phyloP scores from a whole-genome alignment of 2,113 vertebrate genomes.

The Phoxinus phoxinus region DNA sequence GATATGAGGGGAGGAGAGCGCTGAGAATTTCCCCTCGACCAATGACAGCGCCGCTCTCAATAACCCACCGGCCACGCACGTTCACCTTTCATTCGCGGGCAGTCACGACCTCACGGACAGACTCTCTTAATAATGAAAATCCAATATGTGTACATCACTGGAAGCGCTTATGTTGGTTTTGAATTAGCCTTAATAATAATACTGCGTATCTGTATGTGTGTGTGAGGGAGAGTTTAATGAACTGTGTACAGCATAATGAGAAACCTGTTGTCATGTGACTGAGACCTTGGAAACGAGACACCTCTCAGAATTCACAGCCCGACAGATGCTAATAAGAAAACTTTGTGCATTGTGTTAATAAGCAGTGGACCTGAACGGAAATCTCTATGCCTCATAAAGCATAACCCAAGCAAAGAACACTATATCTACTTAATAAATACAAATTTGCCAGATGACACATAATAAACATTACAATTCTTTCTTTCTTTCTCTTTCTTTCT shows the following conservation, averaged over 20 bases:
- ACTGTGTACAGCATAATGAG: slow-evolving; percentile 40
- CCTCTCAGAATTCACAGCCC: slow-evolving; percentile 44
- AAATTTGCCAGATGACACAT: slow-evolving; percentile 62
- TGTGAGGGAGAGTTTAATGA: slow-evolving; percentile 34
- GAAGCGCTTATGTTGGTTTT: background rate
- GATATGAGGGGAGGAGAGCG: slow-evolving; percentile 4
- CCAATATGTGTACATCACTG: slow-evolving; percentile 27
- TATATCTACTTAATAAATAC: slow-evolving; percentile 64
- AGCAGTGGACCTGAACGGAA: slow-evolving; percentile 61
- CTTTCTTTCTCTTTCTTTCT: background rate
- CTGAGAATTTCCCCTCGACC: background rate
- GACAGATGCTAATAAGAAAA: slow-evolving; percentile 63
- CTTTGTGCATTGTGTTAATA: slow-evolving; percentile 57
- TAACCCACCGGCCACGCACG: slow-evolving; percentile 1
- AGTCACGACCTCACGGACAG: background rate
- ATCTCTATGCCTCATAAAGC: slow-evolving; percentile 63
- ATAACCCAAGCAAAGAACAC: slow-evolving; percentile 56
- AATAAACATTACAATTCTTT: slow-evolving; percentile 39
- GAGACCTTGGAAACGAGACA: slow-evolving; percentile 53
- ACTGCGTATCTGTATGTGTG: slow-evolving; percentile 1
- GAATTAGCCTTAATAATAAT: slow-evolving; percentile 16
- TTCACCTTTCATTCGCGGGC: slow-evolving; percentile 9
- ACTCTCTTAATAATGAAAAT: slow-evolving; percentile 40
- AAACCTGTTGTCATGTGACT: slow-evolving; percentile 46
- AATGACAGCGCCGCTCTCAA: slow-evolving; percentile 17